Conservation (phyloP, 1,140 invertebrate genomes). For the Macrocentrus cingulum region DNA sequence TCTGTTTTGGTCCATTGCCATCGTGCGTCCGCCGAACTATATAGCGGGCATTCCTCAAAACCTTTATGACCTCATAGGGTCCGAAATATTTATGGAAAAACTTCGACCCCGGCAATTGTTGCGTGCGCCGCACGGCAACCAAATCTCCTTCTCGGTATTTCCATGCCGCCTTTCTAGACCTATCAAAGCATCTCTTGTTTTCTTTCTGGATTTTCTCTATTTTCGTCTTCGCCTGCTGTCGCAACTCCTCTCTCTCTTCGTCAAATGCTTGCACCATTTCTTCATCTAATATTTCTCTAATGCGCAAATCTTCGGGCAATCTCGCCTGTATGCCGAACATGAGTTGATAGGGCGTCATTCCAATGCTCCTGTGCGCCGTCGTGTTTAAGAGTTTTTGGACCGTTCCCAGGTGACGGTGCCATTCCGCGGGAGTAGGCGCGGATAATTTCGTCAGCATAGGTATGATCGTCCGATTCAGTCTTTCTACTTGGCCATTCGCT, state of each 20-base stretch:
- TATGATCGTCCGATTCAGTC: slow-evolving; percentile 10
- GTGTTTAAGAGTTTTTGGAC: slow-evolving; percentile 22
- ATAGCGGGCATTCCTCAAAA: slow-evolving; percentile 4
- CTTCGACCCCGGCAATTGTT: slow-evolving; percentile 17
- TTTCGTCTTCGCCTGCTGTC: slow-evolving; percentile 13
- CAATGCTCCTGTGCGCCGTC: slow-evolving; percentile 11
- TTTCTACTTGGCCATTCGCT: slow-evolving; percentile 38
- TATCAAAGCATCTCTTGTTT: slow-evolving; percentile 5
- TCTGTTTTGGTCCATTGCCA: not conserved
- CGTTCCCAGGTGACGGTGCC: slow-evolving; percentile 11
- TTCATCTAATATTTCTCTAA: slow-evolving; percentile 15
- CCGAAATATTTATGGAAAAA: slow-evolving; percentile 17
- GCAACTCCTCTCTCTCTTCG: slow-evolving; percentile 6
- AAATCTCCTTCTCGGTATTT: slow-evolving; percentile 17
- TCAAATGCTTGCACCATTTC: slow-evolving; percentile 3
- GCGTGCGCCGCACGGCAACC: slow-evolving; percentile 20
- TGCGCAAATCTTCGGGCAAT: not conserved
- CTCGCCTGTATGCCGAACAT: slow-evolving; percentile 9
- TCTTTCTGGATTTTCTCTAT: slow-evolving; percentile 15
- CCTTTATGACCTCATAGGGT: slow-evolving; percentile 12
- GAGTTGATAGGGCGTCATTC: not conserved
- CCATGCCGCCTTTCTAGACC: slow-evolving; percentile 4
- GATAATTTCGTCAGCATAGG: slow-evolving; percentile 9
- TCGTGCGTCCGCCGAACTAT: not conserved
- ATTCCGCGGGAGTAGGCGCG: slow-evolving; percentile 9